Evolutionary conservation across 2,888 invertebrate species (phyloP), one percentile per base, ranked within the genome.

Genomic region (Dynastes tityus): DNA sequence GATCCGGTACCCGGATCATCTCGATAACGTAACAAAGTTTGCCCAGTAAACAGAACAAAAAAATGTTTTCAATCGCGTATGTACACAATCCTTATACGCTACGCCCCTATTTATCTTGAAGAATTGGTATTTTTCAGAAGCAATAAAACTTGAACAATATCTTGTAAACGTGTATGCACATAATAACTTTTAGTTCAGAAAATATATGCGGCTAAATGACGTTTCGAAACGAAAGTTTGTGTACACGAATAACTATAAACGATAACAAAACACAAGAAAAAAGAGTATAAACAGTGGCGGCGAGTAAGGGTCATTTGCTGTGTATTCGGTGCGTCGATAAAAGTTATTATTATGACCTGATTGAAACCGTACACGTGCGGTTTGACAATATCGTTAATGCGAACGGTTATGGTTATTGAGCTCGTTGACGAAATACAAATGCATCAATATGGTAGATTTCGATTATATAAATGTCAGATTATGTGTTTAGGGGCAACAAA

Each of bases 341-440:
- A 77, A 76, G 78, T 70, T 80, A 76, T 78, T 75, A 77, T 80
- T 76, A 75, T 61, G 51, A 63, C 32, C 67, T 61, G 64, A 40
- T 78, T 67, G 70, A 75, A 79, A 79, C 79, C 8, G 45, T 68
- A 76, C 77, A 77, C 77, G 79, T 80, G 78, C 51, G 37, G 55
- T 80, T 80, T 74, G 78, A 78, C 76, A 78, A 78, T 77, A 73
- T 78, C 81, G 78, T 81, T 81, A 81, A 80, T 78, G 63, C 40
- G 61, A 81, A 81, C 78, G 80, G 76, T 77, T 51, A 76, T 76
- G 37, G 79, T 79, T 81, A 79, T 77, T 73, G 79, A 64, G 64
- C 55, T 77, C 79, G 80, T 80, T 82, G 81, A 80, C 78, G 77
- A 78, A 80, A 80, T 78, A 80, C 51, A 78, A 78, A 78, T 70